Percentiles rank a stretch among this genome's conserved stretches.
These are phyloP conservation scores for Himalopsyche anomala DNA, from an alignment of 2,888 invertebrate species.

Conservation along the genomic window DNA sequence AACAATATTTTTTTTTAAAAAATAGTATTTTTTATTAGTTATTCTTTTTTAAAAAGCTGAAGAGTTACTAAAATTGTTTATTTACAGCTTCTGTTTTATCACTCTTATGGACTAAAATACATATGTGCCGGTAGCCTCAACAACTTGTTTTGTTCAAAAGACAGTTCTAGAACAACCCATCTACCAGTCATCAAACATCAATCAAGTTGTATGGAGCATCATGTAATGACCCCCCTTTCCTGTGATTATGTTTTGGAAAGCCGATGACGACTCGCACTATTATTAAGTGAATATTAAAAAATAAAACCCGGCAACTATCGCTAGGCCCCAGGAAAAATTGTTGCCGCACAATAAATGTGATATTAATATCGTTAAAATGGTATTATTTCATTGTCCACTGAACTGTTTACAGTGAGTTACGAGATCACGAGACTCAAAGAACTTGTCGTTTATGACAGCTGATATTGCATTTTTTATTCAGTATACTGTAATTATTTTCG, in stretches of 20 bases:
- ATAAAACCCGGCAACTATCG: background rate
- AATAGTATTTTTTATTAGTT: too few species aligned
- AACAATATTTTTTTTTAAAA: too few species aligned
- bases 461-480: too few species aligned
- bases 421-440: too few species aligned
- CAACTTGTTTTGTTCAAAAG: background rate
- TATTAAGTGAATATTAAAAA: slow-evolving; percentile 56
- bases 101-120: background rate
- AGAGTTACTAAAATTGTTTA: too few species aligned
- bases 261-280: slow-evolving; percentile 58
- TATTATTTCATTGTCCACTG: too few species aligned
- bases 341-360: background rate
- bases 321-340: slow-evolving; percentile 4
- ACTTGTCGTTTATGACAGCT: too few species aligned
- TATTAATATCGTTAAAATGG: background rate
- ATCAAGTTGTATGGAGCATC: slow-evolving; percentile 57
- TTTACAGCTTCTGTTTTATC: background rate
- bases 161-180: slow-evolving; percentile 1
- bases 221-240: slow-evolving; percentile 55
- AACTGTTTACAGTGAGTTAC: too few species aligned
- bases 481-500: too few species aligned
- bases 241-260: slow-evolving; percentile 62
- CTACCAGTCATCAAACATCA: slow-evolving; percentile 52
- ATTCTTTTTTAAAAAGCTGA: too few species aligned
- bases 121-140: background rate